Conservation (phyloP, 2,113 vertebrate genomes). For the Ramphastos sulfuratus region DNA sequence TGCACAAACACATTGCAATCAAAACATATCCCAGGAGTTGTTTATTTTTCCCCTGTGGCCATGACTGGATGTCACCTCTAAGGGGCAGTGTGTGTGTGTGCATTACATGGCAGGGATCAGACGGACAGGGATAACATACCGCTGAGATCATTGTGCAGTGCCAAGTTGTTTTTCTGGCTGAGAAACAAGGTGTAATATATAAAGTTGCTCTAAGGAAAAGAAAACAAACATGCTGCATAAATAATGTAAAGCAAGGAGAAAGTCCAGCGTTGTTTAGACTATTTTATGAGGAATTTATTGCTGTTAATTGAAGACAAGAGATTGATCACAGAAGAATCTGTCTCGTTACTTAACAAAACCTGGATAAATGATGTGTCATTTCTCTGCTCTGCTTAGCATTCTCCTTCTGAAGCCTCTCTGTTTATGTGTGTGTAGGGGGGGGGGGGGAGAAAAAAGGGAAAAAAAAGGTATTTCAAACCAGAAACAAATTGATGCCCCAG, state of each 20-base stretch:
- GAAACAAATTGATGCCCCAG: not conserved
- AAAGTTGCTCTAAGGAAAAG: conserved; percentile 69
- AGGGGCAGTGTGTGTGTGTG: conserved; percentile 73
- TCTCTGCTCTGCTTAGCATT: conserved; percentile 41
- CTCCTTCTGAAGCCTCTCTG: conserved; percentile 1
- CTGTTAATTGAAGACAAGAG: conserved; percentile 61
- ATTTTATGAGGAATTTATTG: conserved; percentile 67
- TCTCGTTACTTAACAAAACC: conserved; percentile 64
- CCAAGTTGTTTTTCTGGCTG: conserved; percentile 34
- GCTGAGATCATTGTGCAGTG: not conserved
- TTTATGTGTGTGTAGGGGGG: not conserved
- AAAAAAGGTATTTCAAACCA: not conserved
- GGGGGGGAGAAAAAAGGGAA: not conserved
- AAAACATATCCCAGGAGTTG: not conserved
- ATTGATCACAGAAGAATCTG: conserved; percentile 57
- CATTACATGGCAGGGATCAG: not conserved
- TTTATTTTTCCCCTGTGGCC: not conserved
- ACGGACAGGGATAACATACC: not conserved
- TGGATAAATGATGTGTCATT: conserved; percentile 53
- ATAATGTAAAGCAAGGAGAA: conserved; percentile 58
- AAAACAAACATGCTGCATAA: conserved; percentile 40
- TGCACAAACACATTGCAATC: not conserved
- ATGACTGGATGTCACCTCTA: conserved; percentile 60
- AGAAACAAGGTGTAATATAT: conserved; percentile 44
- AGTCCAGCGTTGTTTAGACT: conserved; percentile 60